Conservation (phyloP, 92 coral and sea anemone genomes). For the Muricea muricata region DNA sequence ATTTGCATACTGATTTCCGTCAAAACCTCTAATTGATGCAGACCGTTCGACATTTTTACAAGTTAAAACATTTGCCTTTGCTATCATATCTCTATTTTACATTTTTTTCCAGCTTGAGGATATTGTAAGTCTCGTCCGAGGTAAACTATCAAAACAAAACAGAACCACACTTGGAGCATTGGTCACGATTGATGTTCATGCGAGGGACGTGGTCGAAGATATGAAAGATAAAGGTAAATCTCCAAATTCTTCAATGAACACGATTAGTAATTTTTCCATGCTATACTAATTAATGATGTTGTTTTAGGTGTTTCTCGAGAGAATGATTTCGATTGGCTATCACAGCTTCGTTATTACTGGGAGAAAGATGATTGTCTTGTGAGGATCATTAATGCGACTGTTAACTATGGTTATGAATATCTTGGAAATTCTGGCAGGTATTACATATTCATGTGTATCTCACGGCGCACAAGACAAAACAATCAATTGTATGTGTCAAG, state of each 20-base stretch:
- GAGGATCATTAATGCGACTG: conserved; percentile 95
- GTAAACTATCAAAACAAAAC: conserved; percentile 97
- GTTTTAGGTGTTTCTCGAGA: conserved; percentile 89
- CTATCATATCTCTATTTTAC: background rate
- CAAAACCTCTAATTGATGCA: no score
- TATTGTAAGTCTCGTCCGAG: conserved; percentile 95
- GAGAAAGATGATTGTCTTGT: conserved; percentile 89
- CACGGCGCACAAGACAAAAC: no score
- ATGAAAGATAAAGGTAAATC: conserved; percentile 82
- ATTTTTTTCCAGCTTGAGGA: conserved; percentile 72
- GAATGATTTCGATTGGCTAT: conserved; percentile 97
- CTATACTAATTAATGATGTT: background rate
- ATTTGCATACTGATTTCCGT: no score
- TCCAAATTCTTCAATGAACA: no score
- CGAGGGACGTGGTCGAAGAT: conserved; percentile 97
- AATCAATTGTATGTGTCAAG: no score
- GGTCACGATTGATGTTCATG: conserved; percentile 98
- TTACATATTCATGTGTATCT: no score
- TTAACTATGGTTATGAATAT: conserved; percentile 96
- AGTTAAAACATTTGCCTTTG: no score
- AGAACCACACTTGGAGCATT: conserved; percentile 96
- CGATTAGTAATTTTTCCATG: no score
- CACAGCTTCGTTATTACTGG: conserved; percentile 99
- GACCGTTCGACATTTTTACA: no score
- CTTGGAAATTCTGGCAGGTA: conserved; percentile 99